Conservation (phyloP, 2,888 invertebrate genomes). For the Tineola bisselliella region DNA sequence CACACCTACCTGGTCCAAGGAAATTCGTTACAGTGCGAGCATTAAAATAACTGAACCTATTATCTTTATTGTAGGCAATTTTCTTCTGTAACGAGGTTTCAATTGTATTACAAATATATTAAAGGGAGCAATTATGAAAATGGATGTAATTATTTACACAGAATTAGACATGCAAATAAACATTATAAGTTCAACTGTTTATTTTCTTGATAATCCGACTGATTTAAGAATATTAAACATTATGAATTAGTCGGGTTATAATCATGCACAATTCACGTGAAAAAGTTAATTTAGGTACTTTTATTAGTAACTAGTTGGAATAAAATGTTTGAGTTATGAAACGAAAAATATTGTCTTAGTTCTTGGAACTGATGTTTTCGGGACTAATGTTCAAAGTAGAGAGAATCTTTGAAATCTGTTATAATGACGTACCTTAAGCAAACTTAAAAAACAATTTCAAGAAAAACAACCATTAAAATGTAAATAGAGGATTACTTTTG, state of each 20-base stretch:
- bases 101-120: conserved; percentile 23
- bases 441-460: not conserved
- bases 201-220: no score
- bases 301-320: no score
- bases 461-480: conserved; percentile 9
- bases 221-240: no score
- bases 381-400: not conserved
- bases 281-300: no score
- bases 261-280: no score
- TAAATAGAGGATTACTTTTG: conserved; percentile 5
- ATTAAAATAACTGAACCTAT: conserved; percentile 30
- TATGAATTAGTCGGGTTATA: no score
- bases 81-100: conserved; percentile 29
- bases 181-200: no score
- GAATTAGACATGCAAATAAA: not conserved
- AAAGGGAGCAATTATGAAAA: not conserved
- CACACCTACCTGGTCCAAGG: not conserved
- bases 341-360: not conserved
- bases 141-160: not conserved
- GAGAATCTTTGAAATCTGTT: not conserved
- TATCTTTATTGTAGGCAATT: conserved; percentile 33
- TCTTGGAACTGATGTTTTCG: no score
- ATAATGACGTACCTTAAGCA: not conserved
- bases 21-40: conserved; percentile 17
- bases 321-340: not conserved